Evolutionary conservation across 1,140 invertebrate genomes (phyloP).

Genomic region (Tetragnatha versicolor): DNA sequence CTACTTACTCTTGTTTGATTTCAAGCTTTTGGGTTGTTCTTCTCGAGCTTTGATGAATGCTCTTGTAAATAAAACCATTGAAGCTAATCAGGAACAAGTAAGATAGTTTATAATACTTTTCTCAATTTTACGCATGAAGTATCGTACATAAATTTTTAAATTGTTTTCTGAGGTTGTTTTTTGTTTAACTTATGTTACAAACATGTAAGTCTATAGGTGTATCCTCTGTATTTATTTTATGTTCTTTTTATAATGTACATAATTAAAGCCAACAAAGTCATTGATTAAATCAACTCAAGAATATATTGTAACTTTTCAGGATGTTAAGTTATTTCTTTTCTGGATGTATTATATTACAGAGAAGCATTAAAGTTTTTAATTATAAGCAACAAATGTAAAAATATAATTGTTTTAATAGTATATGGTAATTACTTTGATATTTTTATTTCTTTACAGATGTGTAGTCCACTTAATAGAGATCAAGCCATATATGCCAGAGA

Average conservation of each 20-base stretch:
- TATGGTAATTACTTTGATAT: conserved; percentile 58
- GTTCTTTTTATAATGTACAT: neutral
- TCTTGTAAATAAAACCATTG: conserved; percentile 83
- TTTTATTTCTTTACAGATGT: conserved; percentile 59
- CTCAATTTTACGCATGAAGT: neutral
- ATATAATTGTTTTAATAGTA: too few relatives aligned
- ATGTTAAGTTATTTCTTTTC: too few relatives aligned
- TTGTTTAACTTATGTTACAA: neutral
- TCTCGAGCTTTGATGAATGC: conserved; percentile 72
- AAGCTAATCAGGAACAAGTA: conserved; percentile 84
- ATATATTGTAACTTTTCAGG: too few relatives aligned
- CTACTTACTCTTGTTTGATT: too few relatives aligned
- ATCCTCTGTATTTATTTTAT: neutral
- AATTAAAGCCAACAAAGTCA: too few relatives aligned
- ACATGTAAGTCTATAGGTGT: neutral
- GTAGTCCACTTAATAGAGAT: conserved; percentile 70
- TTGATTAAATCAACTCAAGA: too few relatives aligned
- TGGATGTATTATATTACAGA: too few relatives aligned
- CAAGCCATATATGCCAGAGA: conserved; percentile 82
- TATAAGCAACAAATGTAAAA: too few relatives aligned
- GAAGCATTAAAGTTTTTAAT: too few relatives aligned
- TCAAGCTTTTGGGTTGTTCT: conserved; percentile 76
- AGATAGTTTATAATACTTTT: conserved; percentile 62
- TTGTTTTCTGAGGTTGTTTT: neutral
- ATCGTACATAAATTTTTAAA: neutral